Conservation (phyloP, 2,888 invertebrate genomes). For the Quadroppia sp. region DNA sequence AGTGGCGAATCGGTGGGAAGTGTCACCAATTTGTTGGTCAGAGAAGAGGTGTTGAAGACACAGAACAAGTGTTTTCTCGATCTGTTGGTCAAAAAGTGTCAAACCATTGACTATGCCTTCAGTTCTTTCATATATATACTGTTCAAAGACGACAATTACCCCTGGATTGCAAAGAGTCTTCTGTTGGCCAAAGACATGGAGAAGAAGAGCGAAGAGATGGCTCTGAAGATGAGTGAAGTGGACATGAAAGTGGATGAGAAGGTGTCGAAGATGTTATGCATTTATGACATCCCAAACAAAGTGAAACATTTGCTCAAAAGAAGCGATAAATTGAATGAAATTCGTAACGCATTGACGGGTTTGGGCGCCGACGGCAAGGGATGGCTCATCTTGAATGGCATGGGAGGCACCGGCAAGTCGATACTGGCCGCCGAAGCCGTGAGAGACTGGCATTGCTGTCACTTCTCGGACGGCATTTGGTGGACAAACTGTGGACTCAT, state of each 20-base stretch:
- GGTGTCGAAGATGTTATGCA: neutral
- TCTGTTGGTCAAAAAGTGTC: neutral
- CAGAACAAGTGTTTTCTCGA: neutral
- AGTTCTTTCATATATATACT: neutral
- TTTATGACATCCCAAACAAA: constrained; percentile 44
- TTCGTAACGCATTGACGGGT: constrained; percentile 56
- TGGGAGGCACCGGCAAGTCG: constrained; percentile 72
- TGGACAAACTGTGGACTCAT: constrained; percentile 56
- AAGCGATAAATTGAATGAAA: constrained; percentile 55
- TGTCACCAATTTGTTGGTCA: neutral
- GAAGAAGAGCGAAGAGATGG: neutral
- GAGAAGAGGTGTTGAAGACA: neutral
- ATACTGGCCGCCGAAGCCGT: constrained; percentile 59
- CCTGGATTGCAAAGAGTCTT: neutral
- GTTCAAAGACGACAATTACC: constrained; percentile 1
- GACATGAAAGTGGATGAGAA: neutral
- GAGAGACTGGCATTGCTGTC: constrained; percentile 47
- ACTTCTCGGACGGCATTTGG: constrained; percentile 55
- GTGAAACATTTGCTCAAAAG: constrained; percentile 41
- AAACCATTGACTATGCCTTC: neutral
- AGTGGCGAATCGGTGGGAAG: constrained; percentile 2
- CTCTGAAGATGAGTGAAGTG: neutral
- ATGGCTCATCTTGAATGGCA: constrained; percentile 60
- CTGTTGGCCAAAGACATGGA: neutral
- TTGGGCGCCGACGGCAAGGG: constrained; percentile 50